Conservation (phyloP, 2,888 invertebrate species). For the Mayetiola destructor region DNA sequence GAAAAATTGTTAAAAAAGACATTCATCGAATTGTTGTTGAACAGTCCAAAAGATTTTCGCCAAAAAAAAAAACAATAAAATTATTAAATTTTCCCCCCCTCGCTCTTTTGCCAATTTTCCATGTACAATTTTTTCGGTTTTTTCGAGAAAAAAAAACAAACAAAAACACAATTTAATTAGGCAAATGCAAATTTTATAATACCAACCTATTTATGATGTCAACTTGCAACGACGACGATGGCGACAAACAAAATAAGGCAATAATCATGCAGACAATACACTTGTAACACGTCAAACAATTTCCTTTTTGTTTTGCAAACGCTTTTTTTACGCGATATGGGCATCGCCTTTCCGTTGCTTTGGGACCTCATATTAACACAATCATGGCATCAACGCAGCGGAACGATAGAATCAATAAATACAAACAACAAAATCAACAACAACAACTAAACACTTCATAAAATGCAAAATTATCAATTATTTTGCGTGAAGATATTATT, state of each 20-base stretch:
- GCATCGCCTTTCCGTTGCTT: no score
- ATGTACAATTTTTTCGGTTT: no score
- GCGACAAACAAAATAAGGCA: not conserved
- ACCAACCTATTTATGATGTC: not conserved
- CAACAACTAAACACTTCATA: not conserved
- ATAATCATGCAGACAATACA: not conserved
- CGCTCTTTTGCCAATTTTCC: no score
- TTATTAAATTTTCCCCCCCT: not conserved
- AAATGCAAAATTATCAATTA: slow-evolving; percentile 1
- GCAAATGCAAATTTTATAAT: slow-evolving; percentile 5
- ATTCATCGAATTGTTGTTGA: no score
- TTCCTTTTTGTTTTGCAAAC: not conserved
- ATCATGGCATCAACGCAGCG: no score
- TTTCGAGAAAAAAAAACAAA: no score
- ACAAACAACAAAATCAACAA: not conserved
- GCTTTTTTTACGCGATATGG: no score
- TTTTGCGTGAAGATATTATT: not conserved
- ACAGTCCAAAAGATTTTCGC: no score
- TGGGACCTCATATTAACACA: not conserved
- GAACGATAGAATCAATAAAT: no score
- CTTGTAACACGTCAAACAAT: not conserved
- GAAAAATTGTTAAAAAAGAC: no score
- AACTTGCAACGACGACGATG: not conserved
- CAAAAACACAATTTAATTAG: slow-evolving; percentile 8
- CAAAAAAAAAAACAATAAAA: slow-evolving; percentile 7